Percentiles rank a stretch among this genome's conserved stretches.
Evolutionary conservation across 2,113 vertebrate species (phyloP).

Genomic region (Alouatta palliata): DNA sequence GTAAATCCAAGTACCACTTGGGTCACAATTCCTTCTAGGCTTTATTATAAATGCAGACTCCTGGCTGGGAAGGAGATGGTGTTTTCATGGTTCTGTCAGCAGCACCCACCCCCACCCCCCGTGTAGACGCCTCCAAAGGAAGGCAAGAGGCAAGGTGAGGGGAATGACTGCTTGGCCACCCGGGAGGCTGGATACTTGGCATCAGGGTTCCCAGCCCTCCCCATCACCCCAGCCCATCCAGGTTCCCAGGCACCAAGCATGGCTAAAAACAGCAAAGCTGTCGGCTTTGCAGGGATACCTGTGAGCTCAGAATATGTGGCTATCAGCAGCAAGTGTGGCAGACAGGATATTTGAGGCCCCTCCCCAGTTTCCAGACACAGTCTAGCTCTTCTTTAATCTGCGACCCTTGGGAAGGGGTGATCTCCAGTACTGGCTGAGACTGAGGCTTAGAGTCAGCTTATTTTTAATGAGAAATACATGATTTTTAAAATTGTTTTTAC

Average conservation of each 20-base stretch:
- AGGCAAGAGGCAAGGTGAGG: neutral
- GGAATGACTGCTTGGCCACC: neutral
- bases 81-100: neutral
- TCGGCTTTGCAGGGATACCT: neutral
- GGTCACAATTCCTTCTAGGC: neutral
- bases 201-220: neutral
- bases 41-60: neutral
- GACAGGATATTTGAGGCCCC: neutral
- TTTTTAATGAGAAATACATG: neutral
- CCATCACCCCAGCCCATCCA: fast-evolving
- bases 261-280: neutral
- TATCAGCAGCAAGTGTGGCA: fast-evolving
- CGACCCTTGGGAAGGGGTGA: neutral
- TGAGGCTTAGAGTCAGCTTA: neutral
- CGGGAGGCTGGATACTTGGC: neutral
- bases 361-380: neutral
- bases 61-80: neutral
- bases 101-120: fast-evolving
- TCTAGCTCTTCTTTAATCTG: neutral
- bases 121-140: neutral
- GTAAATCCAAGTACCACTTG: neutral
- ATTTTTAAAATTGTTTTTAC: conserved; percentile 3
- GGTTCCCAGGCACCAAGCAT: neutral
- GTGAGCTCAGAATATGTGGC: neutral
- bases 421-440: neutral